Evolutionary conservation across 2,797 vertebrate species (phyloP).

Genomic region (Labroides dimidiatus): DNA sequence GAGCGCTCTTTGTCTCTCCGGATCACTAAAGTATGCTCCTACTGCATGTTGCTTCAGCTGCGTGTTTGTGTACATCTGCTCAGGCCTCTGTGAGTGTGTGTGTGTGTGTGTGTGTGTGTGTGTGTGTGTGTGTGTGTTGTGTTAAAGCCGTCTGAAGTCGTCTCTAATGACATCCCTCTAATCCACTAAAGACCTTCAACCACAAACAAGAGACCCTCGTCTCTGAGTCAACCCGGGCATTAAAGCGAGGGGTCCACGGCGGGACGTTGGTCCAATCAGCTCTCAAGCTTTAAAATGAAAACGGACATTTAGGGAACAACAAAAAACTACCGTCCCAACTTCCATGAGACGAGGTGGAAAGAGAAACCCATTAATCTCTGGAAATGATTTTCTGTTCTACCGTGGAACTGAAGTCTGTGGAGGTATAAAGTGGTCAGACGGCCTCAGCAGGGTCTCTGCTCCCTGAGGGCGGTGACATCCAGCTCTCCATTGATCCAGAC

Average conservation of each 20-base stretch:
- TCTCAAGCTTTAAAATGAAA: slow-evolving; percentile 1
- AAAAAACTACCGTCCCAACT: too few relatives aligned
- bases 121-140: slow-evolving; percentile 12
- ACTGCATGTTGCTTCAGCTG: slow-evolving; percentile 41
- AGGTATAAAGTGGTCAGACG: too few relatives aligned
- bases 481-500: too few relatives aligned
- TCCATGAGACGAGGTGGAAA: too few relatives aligned
- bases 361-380: too few relatives aligned
- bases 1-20: slow-evolving; percentile 63
- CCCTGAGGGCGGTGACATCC: too few relatives aligned
- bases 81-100: slow-evolving; percentile 10
- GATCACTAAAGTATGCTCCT: slow-evolving; percentile 57
- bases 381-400: too few relatives aligned
- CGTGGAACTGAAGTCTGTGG: too few relatives aligned
- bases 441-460: too few relatives aligned
- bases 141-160: slow-evolving; percentile 37
- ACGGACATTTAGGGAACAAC: neutral
- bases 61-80: slow-evolving; percentile 13
- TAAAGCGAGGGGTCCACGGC: slow-evolving; percentile 4
- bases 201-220: slow-evolving; percentile 23
- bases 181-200: slow-evolving; percentile 35
- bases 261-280: neutral
- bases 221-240: slow-evolving; percentile 6
- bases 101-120: slow-evolving; percentile 15
- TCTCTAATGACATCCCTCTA: slow-evolving; percentile 51